Conservation (phyloP, 2,113 vertebrate species). For the Mus spicilegus region DNA sequence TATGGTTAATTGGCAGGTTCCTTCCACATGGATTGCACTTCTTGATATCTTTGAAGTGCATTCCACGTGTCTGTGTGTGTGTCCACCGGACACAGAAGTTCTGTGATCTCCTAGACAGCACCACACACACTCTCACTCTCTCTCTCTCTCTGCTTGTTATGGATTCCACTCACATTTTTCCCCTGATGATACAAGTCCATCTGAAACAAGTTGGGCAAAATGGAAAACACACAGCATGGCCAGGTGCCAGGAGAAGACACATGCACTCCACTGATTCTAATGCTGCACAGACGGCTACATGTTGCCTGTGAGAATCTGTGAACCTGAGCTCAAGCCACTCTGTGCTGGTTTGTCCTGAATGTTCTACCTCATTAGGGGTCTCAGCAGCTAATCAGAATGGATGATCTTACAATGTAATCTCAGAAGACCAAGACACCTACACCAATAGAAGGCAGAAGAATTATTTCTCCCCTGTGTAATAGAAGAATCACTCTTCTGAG, state of each 20-base stretch:
- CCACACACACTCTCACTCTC: slow-evolving; percentile 10
- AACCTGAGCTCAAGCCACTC: slow-evolving; percentile 5
- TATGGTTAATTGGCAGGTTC: not conserved
- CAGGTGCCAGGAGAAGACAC: slow-evolving; percentile 37
- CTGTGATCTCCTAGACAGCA: not conserved
- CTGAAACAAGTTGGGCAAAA: slow-evolving; percentile 65
- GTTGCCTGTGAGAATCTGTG: slow-evolving; percentile 54
- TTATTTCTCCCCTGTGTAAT: not conserved
- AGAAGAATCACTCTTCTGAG: slow-evolving; percentile 43
- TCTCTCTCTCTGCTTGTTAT: not conserved
- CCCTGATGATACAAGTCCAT: slow-evolving; percentile 54
- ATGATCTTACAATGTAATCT: slow-evolving; percentile 37
- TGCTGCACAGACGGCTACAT: slow-evolving; percentile 4
- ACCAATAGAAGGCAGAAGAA: not conserved
- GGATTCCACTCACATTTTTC: slow-evolving; percentile 45
- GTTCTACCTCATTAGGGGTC: slow-evolving; percentile 24
- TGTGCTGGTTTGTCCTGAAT: not conserved
- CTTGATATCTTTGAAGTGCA: not conserved
- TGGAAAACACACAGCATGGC: slow-evolving; percentile 64
- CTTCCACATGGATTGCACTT: not conserved
- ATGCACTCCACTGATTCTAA: slow-evolving; percentile 44
- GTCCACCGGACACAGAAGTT: not conserved
- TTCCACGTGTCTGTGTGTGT: not conserved
- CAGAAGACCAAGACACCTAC: not conserved
- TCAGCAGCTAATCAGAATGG: slow-evolving; percentile 51